Evolutionary conservation across 1,140 invertebrate species (phyloP).

Genomic region (Spodoptera frugiperda): DNA sequence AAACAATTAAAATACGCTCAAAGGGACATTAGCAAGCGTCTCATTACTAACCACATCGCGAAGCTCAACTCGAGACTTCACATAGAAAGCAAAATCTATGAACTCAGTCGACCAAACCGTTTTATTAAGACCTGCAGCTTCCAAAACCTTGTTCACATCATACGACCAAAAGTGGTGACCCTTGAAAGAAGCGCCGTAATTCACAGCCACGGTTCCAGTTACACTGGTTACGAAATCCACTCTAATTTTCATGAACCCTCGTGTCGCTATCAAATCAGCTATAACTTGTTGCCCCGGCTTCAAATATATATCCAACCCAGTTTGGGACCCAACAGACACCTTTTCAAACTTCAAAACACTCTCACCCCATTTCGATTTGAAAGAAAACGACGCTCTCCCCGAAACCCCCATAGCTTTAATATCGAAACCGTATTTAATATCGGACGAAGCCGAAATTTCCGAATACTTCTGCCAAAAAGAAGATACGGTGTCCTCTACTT

Average conservation of each 20-base stretch:
- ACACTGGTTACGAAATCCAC: conserved; percentile 11
- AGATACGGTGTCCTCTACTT: conserved; percentile 39
- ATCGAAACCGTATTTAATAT: conserved; percentile 45
- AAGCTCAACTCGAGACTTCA: background rate
- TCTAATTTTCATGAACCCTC: background rate
- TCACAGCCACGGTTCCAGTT: conserved; percentile 10
- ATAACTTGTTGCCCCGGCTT: conserved; percentile 56
- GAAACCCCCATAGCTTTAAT: background rate
- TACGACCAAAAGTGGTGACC: conserved; percentile 28
- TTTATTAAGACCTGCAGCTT: background rate
- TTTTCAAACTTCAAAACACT: conserved; percentile 51
- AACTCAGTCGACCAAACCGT: background rate
- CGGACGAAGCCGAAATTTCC: conserved; percentile 7
- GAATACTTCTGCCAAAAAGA: conserved; percentile 42
- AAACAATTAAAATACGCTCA: background rate
- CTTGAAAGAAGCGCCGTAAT: background rate
- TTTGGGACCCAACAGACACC: conserved; percentile 51
- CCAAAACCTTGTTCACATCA: background rate
- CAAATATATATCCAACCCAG: conserved; percentile 53
- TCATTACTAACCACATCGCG: background rate
- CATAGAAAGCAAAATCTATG: conserved; percentile 5
- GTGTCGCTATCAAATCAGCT: background rate
- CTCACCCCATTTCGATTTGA: conserved; percentile 55
- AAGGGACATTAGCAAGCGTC: background rate
- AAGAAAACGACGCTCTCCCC: conserved; percentile 2